phyloP scores from a whole-genome alignment of 2,888 invertebrate genomes.

The Morpho helenor region DNA sequence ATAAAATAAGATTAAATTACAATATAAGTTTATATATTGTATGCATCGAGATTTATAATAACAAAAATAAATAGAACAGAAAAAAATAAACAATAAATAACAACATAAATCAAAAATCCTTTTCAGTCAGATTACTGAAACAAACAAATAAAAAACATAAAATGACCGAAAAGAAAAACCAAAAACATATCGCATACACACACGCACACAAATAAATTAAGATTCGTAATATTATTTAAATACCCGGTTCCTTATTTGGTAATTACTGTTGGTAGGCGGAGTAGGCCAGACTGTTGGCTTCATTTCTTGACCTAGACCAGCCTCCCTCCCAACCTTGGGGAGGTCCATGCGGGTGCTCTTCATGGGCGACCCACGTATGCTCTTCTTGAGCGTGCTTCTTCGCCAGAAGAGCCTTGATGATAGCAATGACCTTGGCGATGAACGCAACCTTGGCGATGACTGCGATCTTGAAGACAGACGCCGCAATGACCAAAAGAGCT shows the following conservation, averaged over 20 bases:
- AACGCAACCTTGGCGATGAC: conserved; percentile 88
- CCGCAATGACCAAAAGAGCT: conserved; percentile 82
- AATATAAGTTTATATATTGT: background rate
- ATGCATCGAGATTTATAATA: conserved; percentile 3
- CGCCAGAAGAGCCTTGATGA: conserved; percentile 61
- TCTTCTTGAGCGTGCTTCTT: conserved; percentile 58
- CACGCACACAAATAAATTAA: conserved; percentile 47
- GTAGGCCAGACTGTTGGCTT: conserved; percentile 62
- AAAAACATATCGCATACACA: conserved; percentile 31
- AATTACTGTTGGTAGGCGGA: conserved; percentile 56
- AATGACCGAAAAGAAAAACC: conserved; percentile 44
- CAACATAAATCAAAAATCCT: conserved; percentile 38
- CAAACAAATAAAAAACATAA: conserved; percentile 34
- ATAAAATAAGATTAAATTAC: conserved; percentile 3
- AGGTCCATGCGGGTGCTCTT: conserved; percentile 47
- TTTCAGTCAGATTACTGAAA: conserved; percentile 56
- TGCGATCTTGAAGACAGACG: conserved; percentile 85
- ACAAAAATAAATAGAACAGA: conserved; percentile 27
- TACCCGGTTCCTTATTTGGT: conserved; percentile 39
- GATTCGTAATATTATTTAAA: conserved; percentile 30
- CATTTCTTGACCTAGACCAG: conserved; percentile 64
- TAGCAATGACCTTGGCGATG: conserved; percentile 56
- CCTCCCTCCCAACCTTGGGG: conserved; percentile 57
- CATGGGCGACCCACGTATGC: conserved; percentile 42
- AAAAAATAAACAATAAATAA: conserved; percentile 32